A percentile compares a stretch with the other conserved stretches of the same genome.
phyloP scores from a whole-genome alignment of 2,113 vertebrate genomes.

The Leucoraja erinaceus region DNA sequence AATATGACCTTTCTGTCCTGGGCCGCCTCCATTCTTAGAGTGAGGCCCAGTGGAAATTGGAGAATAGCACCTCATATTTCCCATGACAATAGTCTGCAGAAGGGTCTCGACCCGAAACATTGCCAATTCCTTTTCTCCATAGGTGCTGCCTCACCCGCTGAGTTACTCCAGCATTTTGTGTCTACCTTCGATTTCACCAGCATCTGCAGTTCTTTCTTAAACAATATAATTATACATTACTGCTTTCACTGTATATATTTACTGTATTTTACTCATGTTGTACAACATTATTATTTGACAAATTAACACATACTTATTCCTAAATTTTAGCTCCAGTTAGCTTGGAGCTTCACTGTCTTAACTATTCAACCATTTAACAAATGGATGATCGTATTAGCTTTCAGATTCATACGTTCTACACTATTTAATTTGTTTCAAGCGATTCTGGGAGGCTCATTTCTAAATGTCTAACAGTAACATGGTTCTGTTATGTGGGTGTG shows the following conservation, averaged over 20 bases:
- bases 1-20: too few species aligned
- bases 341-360: neutral
- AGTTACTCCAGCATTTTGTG: too few species aligned
- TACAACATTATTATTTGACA: neutral
- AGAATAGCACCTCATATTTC: too few species aligned
- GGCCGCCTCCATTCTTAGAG: too few species aligned
- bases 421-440: neutral
- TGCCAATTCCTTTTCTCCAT: too few species aligned
- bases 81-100: too few species aligned
- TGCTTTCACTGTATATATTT: too few species aligned
- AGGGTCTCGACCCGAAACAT: too few species aligned
- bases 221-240: neutral
- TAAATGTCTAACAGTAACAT: neutral
- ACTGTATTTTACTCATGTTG: neutral
- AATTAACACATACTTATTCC: neutral
- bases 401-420: neutral
- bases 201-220: neutral
- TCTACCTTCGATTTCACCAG: too few species aligned
- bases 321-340: neutral
- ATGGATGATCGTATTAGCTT: neutral
- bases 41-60: too few species aligned
- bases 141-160: too few species aligned
- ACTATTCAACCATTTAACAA: neutral
- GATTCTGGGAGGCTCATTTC: neutral
- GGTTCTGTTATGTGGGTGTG: neutral